Conservation (phyloP, 2,113 vertebrate genomes). For the Petromus typicus region DNA sequence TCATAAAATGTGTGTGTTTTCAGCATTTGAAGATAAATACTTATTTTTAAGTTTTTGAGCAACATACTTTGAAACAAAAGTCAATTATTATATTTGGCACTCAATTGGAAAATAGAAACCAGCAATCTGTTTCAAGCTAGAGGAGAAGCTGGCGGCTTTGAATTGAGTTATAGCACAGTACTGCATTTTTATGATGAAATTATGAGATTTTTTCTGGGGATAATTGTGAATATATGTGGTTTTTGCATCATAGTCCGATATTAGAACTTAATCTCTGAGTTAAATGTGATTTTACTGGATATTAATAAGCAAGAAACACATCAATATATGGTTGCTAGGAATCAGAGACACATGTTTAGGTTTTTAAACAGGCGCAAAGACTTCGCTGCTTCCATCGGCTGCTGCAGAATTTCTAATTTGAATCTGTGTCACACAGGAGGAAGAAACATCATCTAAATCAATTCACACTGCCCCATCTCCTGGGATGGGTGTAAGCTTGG, state of each 20-base stretch:
- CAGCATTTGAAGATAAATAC: conserved; percentile 57
- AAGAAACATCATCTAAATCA: background rate
- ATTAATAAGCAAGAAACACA: background rate
- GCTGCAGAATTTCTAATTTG: background rate
- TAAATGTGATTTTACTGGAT: conserved; percentile 19
- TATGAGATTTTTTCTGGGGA: conserved; percentile 37
- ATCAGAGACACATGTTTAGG: background rate
- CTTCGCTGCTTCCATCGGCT: background rate
- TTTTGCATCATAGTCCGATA: background rate
- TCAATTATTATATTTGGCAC: conserved; percentile 69
- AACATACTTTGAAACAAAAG: conserved; percentile 74
- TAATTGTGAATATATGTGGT: conserved; percentile 54
- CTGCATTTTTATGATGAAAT: conserved; percentile 54
- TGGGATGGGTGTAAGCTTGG: background rate
- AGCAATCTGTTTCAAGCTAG: conserved; percentile 75
- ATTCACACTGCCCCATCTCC: background rate
- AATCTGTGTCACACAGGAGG: background rate
- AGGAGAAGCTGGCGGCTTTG: conserved; percentile 62
- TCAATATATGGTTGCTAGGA: background rate
- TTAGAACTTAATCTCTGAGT: conserved; percentile 42
- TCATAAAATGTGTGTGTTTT: conserved; percentile 1
- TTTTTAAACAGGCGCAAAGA: background rate
- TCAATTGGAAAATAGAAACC: conserved; percentile 69
- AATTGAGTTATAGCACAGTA: conserved; percentile 49
- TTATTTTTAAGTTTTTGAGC: conserved; percentile 63